Evolutionary conservation across 2,888 invertebrate species (phyloP).

Genomic region (Pheosia tremula): DNA sequence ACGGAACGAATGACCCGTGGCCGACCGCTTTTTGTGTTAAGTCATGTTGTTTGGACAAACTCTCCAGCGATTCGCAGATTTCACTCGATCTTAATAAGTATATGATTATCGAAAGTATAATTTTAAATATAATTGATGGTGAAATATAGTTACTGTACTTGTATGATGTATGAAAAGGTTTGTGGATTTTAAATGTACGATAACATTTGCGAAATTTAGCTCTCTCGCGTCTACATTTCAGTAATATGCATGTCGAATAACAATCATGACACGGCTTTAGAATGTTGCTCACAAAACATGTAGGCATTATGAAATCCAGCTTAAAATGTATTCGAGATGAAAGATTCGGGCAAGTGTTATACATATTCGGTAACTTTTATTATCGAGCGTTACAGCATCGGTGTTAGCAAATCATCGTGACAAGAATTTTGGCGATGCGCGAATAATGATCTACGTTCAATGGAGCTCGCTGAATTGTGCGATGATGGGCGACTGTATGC

Average conservation of each 20-base stretch:
- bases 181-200: slow-evolving; percentile 26
- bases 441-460: slow-evolving; percentile 27
- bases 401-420: slow-evolving; percentile 18
- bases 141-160: slow-evolving; percentile 14
- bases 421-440: slow-evolving; percentile 25
- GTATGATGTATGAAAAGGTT: slow-evolving; percentile 21
- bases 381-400: slow-evolving; percentile 16
- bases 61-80: slow-evolving; percentile 42
- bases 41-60: slow-evolving; percentile 45
- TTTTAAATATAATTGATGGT: slow-evolving; percentile 32
- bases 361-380: slow-evolving; percentile 29
- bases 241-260: slow-evolving; percentile 36
- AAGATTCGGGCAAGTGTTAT: slow-evolving; percentile 27
- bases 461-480: slow-evolving; percentile 26
- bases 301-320: slow-evolving; percentile 27
- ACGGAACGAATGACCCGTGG: slow-evolving; percentile 33
- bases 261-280: slow-evolving; percentile 28
- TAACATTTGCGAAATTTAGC: slow-evolving; percentile 31
- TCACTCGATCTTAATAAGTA: slow-evolving; percentile 42
- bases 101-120: slow-evolving; percentile 31
- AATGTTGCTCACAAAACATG: slow-evolving; percentile 29
- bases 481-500: slow-evolving; percentile 35
- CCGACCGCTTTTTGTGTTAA: slow-evolving; percentile 44
- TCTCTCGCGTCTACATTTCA: slow-evolving; percentile 26
- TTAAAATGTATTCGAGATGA: slow-evolving; percentile 26